Evolutionary conservation across 1,140 invertebrate genomes (phyloP).

Genomic region (Zaprionus nigranus): DNA sequence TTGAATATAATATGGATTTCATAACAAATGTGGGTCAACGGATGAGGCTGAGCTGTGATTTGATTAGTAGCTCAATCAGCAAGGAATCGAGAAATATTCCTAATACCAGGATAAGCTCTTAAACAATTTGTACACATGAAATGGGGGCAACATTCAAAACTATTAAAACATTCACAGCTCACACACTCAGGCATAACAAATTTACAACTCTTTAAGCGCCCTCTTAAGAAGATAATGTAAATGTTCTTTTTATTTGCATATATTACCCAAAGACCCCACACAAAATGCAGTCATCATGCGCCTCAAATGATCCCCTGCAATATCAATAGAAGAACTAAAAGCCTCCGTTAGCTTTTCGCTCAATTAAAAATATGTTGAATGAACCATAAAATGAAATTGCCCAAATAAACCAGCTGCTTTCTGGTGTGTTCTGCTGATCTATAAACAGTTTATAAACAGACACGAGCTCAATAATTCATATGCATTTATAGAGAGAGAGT

Average conservation of each 20-base stretch:
- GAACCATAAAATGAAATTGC: slow-evolving; percentile 41
- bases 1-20: background rate
- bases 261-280: background rate
- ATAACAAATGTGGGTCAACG: background rate
- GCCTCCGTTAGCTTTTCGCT: slow-evolving; percentile 15
- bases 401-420: slow-evolving; percentile 43
- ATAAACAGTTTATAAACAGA: slow-evolving; percentile 11
- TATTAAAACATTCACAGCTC: too few species aligned
- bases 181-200: background rate
- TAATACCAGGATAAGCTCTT: background rate
- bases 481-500: slow-evolving; percentile 52
- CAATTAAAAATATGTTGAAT: slow-evolving; percentile 45
- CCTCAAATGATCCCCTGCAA: background rate
- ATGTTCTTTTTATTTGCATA: background rate
- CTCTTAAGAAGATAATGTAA: background rate
- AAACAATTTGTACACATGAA: background rate
- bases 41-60: background rate
- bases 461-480: slow-evolving; percentile 66
- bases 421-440: background rate
- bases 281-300: background rate
- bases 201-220: slow-evolving; percentile 2
- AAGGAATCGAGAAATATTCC: slow-evolving; percentile 22
- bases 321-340: slow-evolving; percentile 10
- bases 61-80: slow-evolving; percentile 12
- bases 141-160: background rate